Conservation (phyloP, 2,113 vertebrate species). For the Carassius gibelio region DNA sequence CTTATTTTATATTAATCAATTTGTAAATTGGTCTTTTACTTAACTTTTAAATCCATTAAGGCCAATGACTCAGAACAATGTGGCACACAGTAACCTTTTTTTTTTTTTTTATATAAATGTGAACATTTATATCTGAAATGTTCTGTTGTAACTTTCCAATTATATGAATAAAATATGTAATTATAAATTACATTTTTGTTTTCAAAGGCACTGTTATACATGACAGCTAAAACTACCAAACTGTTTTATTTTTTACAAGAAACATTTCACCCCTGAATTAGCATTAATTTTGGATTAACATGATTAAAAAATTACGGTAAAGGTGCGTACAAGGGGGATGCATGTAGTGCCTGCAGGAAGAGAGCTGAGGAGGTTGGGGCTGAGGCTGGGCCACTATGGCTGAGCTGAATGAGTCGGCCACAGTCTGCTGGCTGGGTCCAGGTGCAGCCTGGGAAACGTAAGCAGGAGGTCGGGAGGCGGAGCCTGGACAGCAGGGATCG, state of each 20-base stretch:
- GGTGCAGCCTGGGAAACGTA: constrained; percentile 86
- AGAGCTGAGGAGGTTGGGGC: constrained; percentile 82
- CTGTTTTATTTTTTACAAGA: neutral
- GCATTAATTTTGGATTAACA: neutral
- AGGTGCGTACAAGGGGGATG: constrained; percentile 87
- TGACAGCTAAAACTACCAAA: neutral
- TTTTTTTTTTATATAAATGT: too few relatives aligned
- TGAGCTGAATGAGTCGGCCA: constrained; percentile 85
- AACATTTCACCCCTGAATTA: neutral
- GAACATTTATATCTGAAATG: neutral
- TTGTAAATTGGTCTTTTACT: too few relatives aligned
- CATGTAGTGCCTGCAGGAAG: constrained; percentile 94
- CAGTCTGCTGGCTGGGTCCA: constrained; percentile 84
- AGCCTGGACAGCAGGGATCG: constrained; percentile 95
- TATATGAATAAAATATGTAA: neutral
- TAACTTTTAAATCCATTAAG: neutral
- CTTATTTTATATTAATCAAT: neutral
- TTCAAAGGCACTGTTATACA: neutral
- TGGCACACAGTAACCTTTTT: neutral
- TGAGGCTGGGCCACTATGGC: constrained; percentile 86
- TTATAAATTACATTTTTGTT: neutral
- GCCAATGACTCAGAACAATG: neutral
- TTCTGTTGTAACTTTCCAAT: too few relatives aligned
- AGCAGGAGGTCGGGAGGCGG: constrained; percentile 85
- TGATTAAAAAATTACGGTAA: neutral